Conservation (phyloP, 2,888 invertebrate genomes). For the Cordylochernes scorpioides region DNA sequence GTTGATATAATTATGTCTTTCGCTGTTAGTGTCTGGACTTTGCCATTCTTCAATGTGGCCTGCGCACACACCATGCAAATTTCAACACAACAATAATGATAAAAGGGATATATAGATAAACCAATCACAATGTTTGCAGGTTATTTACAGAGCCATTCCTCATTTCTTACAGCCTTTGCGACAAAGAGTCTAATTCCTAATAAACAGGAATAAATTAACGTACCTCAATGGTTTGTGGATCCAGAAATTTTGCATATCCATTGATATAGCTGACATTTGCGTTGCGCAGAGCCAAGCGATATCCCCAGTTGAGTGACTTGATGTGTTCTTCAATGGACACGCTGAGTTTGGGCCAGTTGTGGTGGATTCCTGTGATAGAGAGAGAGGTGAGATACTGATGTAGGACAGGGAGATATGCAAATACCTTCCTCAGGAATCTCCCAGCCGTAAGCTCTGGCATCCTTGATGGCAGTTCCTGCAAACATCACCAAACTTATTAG, state of each 20-base stretch:
- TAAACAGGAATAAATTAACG: too few species aligned
- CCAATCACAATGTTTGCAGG: too few species aligned
- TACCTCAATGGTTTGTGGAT: slow-evolving; percentile 34
- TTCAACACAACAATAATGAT: slow-evolving; percentile 10
- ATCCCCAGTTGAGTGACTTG: slow-evolving; percentile 86
- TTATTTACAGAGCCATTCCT: too few species aligned
- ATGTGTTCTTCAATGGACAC: slow-evolving; percentile 62
- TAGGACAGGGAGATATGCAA: too few species aligned
- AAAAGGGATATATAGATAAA: too few species aligned
- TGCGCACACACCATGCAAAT: too few species aligned
- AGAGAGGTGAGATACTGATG: too few species aligned
- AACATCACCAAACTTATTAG: too few species aligned
- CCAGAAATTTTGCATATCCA: slow-evolving; percentile 45
- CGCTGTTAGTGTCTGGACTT: slow-evolving; percentile 38
- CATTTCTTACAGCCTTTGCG: too few species aligned
- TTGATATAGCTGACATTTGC: slow-evolving; percentile 77
- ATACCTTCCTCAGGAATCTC: slow-evolving; percentile 14
- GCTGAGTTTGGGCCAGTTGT: slow-evolving; percentile 40
- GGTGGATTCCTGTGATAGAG: too few species aligned
- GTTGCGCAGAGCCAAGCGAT: slow-evolving; percentile 61
- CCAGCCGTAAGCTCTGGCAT: slow-evolving; percentile 25
- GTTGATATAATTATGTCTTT: slow-evolving; percentile 60
- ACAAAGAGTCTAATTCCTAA: too few species aligned
- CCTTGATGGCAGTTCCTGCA: slow-evolving; percentile 54
- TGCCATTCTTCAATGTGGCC: slow-evolving; percentile 34